A percentile compares a stretch with the other conserved stretches of the same genome.
phyloP scores from a whole-genome alignment of 1,140 invertebrate species.

The Aphelinus atriplicis region DNA sequence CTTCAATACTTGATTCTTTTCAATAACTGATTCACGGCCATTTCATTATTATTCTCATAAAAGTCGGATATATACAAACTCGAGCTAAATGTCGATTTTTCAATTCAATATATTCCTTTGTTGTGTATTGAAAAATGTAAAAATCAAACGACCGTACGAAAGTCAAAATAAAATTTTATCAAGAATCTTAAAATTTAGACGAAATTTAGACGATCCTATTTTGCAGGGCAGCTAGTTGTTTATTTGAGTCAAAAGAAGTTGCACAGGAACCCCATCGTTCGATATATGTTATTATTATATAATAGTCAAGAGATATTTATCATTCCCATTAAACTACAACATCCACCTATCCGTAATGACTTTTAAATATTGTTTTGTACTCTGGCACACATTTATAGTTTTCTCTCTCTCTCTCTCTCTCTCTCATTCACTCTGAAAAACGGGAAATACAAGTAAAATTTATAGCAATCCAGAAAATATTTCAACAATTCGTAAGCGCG shows the following conservation, averaged over 20 bases:
- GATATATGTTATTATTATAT: neutral
- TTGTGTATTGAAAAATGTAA: too few relatives aligned
- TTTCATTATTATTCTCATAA: too few relatives aligned
- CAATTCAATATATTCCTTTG: too few relatives aligned
- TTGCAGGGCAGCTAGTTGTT: too few relatives aligned
- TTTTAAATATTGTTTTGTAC: neutral
- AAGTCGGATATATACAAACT: too few relatives aligned
- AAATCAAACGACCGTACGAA: too few relatives aligned
- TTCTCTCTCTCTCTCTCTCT: neutral
- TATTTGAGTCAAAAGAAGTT: conserved; percentile 11
- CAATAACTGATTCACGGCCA: too few relatives aligned
- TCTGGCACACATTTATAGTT: conserved; percentile 7
- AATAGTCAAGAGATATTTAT: neutral
- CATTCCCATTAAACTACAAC: conserved; percentile 3
- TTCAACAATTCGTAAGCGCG: conserved; percentile 10
- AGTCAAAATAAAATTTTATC: too few relatives aligned
- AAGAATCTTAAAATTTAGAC: too few relatives aligned
- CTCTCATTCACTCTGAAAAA: neutral
- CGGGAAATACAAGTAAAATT: conserved; percentile 18
- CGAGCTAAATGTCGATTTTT: too few relatives aligned
- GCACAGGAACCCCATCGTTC: neutral
- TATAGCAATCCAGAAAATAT: conserved; percentile 25
- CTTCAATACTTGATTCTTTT: too few relatives aligned
- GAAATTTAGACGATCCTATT: too few relatives aligned
- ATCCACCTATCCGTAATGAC: neutral